These are phyloP conservation scores for Merluccius polli DNA, from an alignment of 2,797 vertebrate species.

Conservation along the genomic window DNA sequence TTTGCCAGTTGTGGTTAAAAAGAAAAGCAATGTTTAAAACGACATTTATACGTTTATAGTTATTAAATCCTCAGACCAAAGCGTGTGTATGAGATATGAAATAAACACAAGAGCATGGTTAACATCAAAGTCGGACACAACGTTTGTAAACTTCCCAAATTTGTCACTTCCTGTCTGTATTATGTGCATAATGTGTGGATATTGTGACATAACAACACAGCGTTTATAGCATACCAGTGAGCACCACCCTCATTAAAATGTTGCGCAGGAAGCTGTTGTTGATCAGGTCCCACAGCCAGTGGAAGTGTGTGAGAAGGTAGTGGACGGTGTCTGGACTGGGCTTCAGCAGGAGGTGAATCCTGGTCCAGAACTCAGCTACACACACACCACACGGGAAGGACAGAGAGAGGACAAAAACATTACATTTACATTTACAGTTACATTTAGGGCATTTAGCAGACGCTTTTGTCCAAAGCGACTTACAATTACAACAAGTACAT, in stretches of 20 bases:
- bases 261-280: slow-evolving; percentile 83
- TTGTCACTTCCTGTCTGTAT: neutral
- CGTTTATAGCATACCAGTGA: slow-evolving; percentile 75
- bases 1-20: neutral
- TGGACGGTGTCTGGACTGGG: slow-evolving; percentile 78
- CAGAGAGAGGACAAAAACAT: too few relatives aligned
- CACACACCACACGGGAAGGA: slow-evolving; percentile 11
- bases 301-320: slow-evolving; percentile 85
- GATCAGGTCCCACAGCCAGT: slow-evolving; percentile 86
- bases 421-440: too few relatives aligned
- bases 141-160: neutral
- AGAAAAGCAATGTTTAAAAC: neutral
- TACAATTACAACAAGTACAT: too few relatives aligned
- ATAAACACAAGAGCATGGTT: neutral
- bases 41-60: neutral
- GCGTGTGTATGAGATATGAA: neutral
- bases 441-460: too few relatives aligned
- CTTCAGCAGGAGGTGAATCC: slow-evolving; percentile 71
- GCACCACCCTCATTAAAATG: slow-evolving; percentile 80
- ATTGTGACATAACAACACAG: neutral
- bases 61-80: neutral
- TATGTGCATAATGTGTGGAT: neutral
- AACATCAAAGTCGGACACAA: neutral
- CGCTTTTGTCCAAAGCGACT: too few relatives aligned
- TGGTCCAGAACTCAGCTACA: slow-evolving; percentile 82